Conservation (phyloP, 2,797 vertebrate species). For the Parauchenoglanis ngamensis region DNA sequence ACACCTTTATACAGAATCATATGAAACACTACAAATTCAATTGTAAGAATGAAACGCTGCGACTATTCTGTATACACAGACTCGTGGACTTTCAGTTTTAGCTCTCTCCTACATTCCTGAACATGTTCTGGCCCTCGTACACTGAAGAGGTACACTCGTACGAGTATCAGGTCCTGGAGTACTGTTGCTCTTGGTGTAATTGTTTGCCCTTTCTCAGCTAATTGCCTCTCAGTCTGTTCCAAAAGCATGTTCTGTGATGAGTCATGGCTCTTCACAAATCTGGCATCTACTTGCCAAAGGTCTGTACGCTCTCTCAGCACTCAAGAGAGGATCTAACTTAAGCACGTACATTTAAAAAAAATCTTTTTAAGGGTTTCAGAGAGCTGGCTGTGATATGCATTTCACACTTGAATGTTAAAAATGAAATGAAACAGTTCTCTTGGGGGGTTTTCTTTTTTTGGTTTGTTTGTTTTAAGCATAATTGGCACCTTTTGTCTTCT, state of each 20-base stretch:
- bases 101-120: not conserved
- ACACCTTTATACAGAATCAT: not conserved
- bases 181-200: slow-evolving; percentile 47
- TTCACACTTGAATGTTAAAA: slow-evolving; percentile 16
- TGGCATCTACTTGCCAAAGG: slow-evolving; percentile 43
- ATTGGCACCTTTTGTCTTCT: not conserved
- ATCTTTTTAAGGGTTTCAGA: not conserved
- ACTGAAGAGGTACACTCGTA: slow-evolving; percentile 16
- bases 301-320: slow-evolving; percentile 27
- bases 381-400: slow-evolving; percentile 6
- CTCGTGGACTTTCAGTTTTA: not conserved
- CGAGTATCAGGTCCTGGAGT: slow-evolving; percentile 39
- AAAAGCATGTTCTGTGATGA: slow-evolving; percentile 45
- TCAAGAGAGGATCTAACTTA: slow-evolving; percentile 21
- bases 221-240: slow-evolving; percentile 45
- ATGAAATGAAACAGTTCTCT: slow-evolving; percentile 25
- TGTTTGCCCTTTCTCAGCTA: slow-evolving; percentile 50
- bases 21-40: not conserved
- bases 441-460: not conserved
- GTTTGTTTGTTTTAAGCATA: not conserved
- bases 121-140: slow-evolving; percentile 18
- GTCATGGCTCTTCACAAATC: slow-evolving; percentile 43
- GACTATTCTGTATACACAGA: not conserved
- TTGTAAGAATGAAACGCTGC: not conserved
- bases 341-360: not conserved